phyloP scores from a whole-genome alignment of 2,797 vertebrate species.

The Mormyrops attenuatus region DNA sequence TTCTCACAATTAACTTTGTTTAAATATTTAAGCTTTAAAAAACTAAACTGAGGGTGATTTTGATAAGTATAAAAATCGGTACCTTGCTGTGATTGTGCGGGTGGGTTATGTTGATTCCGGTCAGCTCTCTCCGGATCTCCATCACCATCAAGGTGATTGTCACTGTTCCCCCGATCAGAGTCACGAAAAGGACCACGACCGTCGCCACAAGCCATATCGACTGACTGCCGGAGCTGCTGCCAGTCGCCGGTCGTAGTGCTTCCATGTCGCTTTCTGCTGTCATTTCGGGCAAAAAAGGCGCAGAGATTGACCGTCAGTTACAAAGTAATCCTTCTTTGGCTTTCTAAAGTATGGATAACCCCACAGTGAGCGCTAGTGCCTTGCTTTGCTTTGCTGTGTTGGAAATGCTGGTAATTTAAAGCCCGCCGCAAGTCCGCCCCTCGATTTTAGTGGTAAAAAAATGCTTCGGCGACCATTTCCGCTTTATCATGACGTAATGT shows the following conservation, averaged over 20 bases:
- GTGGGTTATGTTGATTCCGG: background rate
- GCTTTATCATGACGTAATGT: background rate
- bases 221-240: background rate
- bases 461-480: background rate
- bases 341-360: background rate
- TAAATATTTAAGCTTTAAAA: background rate
- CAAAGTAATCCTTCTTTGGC: background rate
- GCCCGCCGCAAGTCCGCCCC: background rate
- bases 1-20: background rate
- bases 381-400: background rate
- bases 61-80: background rate
- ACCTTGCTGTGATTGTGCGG: background rate
- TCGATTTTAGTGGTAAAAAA: background rate
- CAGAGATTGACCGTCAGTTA: background rate
- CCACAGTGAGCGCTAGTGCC: background rate
- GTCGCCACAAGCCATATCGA: background rate
- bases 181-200: background rate
- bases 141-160: background rate
- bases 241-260: background rate
- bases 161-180: background rate
- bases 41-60: background rate
- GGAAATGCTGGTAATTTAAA: background rate
- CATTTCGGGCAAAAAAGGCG: background rate
- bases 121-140: constrained; percentile 6
- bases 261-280: constrained; percentile 2